Conservation (phyloP, 2,113 vertebrate genomes). For the Petroica traversi region DNA sequence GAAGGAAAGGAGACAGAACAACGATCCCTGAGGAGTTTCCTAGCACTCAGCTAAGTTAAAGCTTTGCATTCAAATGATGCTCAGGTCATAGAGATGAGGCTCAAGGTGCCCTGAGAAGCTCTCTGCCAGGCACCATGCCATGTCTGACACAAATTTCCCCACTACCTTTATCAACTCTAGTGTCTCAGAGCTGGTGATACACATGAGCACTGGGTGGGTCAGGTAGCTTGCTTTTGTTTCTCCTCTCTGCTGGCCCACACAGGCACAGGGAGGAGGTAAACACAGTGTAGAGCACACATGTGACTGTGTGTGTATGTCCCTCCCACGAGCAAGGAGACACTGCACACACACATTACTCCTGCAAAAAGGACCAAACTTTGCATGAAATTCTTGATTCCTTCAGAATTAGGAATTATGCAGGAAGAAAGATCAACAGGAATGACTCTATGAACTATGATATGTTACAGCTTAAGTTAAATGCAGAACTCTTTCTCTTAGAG, state of each 20-base stretch:
- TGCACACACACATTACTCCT: neutral
- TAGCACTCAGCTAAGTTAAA: neutral
- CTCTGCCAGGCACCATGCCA: neutral
- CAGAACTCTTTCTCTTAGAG: neutral
- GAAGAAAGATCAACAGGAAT: neutral
- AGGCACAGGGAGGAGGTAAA: neutral
- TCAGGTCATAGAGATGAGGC: neutral
- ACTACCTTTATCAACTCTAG: neutral
- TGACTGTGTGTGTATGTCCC: neutral
- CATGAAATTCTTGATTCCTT: neutral
- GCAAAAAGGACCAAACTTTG: neutral
- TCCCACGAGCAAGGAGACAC: neutral
- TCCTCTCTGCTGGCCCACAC: neutral
- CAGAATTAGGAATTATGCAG: neutral
- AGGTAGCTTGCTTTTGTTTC: neutral
- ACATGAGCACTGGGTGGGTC: neutral
- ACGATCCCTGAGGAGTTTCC: neutral
- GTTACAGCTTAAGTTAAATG: neutral
- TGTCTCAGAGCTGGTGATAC: neutral
- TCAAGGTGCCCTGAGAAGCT: neutral
- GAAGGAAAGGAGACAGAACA: neutral
- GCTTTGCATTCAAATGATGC: neutral
- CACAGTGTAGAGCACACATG: too few relatives aligned
- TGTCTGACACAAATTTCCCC: neutral
- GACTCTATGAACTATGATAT: neutral